phyloP scores from a whole-genome alignment of 2,113 vertebrate genomes.

The Vulpes ferrilata region DNA sequence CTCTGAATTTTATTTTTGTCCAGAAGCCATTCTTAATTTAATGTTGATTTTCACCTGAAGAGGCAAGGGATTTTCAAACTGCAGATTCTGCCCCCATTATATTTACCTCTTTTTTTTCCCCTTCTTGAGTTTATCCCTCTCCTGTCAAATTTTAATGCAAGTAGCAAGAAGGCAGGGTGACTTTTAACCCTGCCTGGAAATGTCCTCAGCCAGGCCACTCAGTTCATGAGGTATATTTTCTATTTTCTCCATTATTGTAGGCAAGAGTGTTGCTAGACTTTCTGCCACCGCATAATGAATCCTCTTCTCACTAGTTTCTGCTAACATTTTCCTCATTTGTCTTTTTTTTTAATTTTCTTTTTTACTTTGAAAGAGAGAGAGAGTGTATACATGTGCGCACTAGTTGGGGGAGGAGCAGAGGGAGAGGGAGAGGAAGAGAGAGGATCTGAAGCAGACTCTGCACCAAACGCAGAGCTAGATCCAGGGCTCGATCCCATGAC shows the following conservation, averaged over 20 bases:
- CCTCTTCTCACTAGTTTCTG: background rate
- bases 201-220: background rate
- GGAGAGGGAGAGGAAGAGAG: background rate
- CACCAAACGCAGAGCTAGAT: background rate
- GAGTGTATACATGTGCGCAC: too few relatives aligned
- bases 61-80: background rate
- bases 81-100: background rate
- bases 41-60: background rate
- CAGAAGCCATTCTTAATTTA: background rate
- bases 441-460: background rate
- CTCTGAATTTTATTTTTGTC: background rate
- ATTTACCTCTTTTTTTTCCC: background rate
- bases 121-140: background rate
- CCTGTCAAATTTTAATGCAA: background rate
- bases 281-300: background rate
- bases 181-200: background rate
- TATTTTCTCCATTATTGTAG: background rate
- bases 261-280: background rate
- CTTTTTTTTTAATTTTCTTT: background rate
- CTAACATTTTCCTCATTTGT: background rate
- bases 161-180: background rate
- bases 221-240: background rate
- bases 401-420: background rate
- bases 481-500: background rate
- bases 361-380: background rate